These are phyloP conservation scores for Macropis europaea DNA, from an alignment of 2,888 invertebrate genomes.

Conservation along the genomic window DNA sequence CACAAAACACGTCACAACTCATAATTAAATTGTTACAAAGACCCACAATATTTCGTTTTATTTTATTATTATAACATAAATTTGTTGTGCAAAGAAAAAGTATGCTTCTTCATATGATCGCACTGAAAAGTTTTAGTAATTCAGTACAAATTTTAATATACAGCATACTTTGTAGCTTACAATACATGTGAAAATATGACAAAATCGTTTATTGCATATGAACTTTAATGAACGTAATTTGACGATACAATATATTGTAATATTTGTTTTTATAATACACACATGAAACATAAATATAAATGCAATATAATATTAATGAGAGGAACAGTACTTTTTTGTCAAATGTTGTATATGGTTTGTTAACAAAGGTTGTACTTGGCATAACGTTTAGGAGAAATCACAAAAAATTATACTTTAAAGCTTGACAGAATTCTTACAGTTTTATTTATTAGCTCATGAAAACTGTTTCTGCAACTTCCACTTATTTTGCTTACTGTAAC, in stretches of 20 bases:
- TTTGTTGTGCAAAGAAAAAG: too few species aligned
- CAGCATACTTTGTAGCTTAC: neutral
- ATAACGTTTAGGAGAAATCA: slow-evolving; percentile 1
- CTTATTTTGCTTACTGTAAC: slow-evolving; percentile 24
- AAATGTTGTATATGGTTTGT: slow-evolving; percentile 1
- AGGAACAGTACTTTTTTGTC: neutral
- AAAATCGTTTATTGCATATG: slow-evolving; percentile 9
- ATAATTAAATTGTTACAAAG: neutral
- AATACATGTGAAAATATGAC: neutral
- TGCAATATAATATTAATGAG: neutral
- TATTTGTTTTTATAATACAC: slow-evolving; percentile 6
- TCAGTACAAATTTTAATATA: neutral
- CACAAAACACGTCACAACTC: neutral
- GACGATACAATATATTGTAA: neutral
- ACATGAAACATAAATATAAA: slow-evolving; percentile 18
- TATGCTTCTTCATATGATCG: too few species aligned
- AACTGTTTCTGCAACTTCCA: slow-evolving; percentile 7
- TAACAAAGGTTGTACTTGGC: slow-evolving; percentile 1
- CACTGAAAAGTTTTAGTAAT: too few species aligned
- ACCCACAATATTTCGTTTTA: neutral
- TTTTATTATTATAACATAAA: neutral
- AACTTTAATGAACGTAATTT: slow-evolving; percentile 7
- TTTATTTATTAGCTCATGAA: slow-evolving; percentile 2
- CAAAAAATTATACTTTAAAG: neutral
- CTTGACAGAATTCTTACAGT: slow-evolving; percentile 4